Base-by-base conservation (phyloP, 1,140 invertebrate species). In the Coenobita brevimanus region DNA sequence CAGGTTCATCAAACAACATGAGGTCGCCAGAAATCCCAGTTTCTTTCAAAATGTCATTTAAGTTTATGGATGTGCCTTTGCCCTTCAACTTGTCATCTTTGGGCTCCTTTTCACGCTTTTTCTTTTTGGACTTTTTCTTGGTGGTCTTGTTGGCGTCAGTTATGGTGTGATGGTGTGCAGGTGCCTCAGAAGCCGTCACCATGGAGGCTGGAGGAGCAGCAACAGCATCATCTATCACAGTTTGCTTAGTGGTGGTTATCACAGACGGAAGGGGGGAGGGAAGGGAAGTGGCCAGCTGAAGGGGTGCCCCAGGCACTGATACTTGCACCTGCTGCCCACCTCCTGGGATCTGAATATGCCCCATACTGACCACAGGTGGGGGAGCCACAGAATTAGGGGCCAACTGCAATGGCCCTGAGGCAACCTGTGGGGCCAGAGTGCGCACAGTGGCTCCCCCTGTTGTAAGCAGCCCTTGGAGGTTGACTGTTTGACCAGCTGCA, bases 231-330 rank as follows among this genome's bases (percentile, higher is more conserved):
- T 88, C 86, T 88, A 88, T 88, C 86, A 88, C 86, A 88, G 86
- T 82, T 82, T 82, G 80, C 86, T 88, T 88, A 82, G 86, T 88
- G 80, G 86, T 82, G 79, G 86, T 88, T 88, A 88, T 88, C 86
- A 88, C 86, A 88, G 86, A 88, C 43, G 86, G 86, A 62, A 88
- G 80, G 80, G 86, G 82, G 86, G 86, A 88, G 54, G 86, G 86
- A 15, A 88, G 80, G 79, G 86, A 88, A 46, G 86, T 60, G 67
- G 86, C 86, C 57, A 88, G 80, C 54, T 88, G 86, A 15, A 88
- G 50, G 33, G 79, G 67, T 62, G 79, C 86, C 38, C 86, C 86
- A 38, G 79, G 69, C 15, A 82, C 71, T 75, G 86, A 82, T 71
- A 88, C 86, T 24, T 88, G 86, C 3, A 88, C 27, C 24, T 73